These are phyloP conservation scores for Drosophila prostipennis DNA, from an alignment of 2,888 invertebrate genomes.

Conservation along the genomic window DNA sequence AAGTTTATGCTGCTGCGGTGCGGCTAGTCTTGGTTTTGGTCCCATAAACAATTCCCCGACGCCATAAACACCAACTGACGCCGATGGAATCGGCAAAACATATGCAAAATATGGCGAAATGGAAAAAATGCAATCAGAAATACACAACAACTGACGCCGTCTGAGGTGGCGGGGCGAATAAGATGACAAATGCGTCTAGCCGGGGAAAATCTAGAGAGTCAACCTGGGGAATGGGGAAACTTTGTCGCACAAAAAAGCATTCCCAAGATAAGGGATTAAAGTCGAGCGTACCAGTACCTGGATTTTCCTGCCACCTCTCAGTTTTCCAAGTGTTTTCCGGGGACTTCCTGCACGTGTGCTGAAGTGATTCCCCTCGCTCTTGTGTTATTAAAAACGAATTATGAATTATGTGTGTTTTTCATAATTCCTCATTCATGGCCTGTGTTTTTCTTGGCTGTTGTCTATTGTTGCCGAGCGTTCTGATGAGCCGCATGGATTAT, in stretches of 20 bases:
- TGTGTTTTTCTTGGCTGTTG: conserved; percentile 18
- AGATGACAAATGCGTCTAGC: conserved; percentile 80
- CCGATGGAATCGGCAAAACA: conserved; percentile 27
- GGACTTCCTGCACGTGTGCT: conserved; percentile 59
- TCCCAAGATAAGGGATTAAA: conserved; percentile 49
- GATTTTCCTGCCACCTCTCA: conserved; percentile 39
- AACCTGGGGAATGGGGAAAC: background rate
- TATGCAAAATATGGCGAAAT: conserved; percentile 40
- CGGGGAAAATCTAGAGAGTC: conserved; percentile 34
- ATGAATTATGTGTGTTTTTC: conserved; percentile 74
- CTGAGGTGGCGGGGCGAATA: conserved; percentile 45
- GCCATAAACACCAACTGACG: conserved; percentile 53
- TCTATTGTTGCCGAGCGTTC: conserved; percentile 31
- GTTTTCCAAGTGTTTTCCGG: conserved; percentile 47
- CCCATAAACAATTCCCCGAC: conserved; percentile 46
- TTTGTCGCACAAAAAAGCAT: background rate
- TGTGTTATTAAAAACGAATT: conserved; percentile 77
- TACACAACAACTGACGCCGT: conserved; percentile 36
- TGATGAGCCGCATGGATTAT: conserved; percentile 47
- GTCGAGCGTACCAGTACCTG: conserved; percentile 32
- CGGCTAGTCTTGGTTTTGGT: conserved; percentile 22
- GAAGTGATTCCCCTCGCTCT: conserved; percentile 31
- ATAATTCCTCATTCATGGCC: conserved; percentile 45
- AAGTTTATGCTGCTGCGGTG: conserved; percentile 50
- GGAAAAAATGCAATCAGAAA: conserved; percentile 33